Percentiles rank a stretch among this genome's conserved stretches.
These are phyloP conservation scores for Cyprinella venusta DNA, from an alignment of 2,797 vertebrate species.

Conservation along the genomic window DNA sequence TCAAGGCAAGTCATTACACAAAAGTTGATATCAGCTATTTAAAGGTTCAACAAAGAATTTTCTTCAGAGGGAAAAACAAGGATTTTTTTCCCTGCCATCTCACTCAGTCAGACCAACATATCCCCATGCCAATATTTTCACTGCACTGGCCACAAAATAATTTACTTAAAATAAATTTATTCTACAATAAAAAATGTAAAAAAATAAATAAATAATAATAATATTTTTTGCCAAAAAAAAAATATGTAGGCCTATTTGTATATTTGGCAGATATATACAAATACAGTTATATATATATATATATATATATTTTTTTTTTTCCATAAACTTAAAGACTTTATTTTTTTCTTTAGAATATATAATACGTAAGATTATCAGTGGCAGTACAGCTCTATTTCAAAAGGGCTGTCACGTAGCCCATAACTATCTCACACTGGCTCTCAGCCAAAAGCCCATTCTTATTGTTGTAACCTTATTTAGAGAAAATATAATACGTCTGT, in stretches of 20 bases:
- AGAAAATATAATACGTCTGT: not conserved
- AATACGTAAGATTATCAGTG: not conserved
- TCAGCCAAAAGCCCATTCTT: too few species aligned
- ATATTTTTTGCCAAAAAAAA: too few species aligned
- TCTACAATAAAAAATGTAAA: too few species aligned
- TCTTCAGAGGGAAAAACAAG: not conserved
- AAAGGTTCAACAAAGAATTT: not conserved
- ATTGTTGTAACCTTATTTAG: not conserved
- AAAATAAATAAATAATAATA: too few species aligned
- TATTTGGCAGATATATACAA: too few species aligned
- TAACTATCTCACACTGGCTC: not conserved
- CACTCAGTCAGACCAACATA: too few species aligned
- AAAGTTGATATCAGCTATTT: not conserved
- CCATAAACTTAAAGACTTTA: too few species aligned
- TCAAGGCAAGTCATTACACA: slow-evolving; percentile 8
- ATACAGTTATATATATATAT: too few species aligned
- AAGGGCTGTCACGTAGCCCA: not conserved
- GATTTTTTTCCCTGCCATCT: not conserved
- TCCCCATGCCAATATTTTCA: not conserved
- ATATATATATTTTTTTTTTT: too few species aligned
- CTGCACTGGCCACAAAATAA: not conserved
- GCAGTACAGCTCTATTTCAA: not conserved
- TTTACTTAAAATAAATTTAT: not conserved
- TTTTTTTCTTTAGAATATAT: too few species aligned
- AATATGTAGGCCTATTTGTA: too few species aligned